phyloP scores from a whole-genome alignment of 2,888 invertebrate genomes.

The Lycia hirtaria region DNA sequence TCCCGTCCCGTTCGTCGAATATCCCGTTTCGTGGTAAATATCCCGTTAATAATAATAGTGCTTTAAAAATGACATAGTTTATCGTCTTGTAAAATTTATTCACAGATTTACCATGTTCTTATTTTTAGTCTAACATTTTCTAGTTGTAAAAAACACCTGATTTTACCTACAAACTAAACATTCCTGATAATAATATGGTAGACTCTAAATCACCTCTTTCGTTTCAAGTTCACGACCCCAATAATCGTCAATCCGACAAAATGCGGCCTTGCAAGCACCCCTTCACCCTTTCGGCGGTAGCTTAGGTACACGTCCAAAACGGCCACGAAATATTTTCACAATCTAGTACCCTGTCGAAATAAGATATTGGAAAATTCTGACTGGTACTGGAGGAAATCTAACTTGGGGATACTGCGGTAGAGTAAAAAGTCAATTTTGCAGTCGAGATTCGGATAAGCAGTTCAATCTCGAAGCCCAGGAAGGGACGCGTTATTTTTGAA shows the following conservation, averaged over 20 bases:
- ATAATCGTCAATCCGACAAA: conserved; percentile 64
- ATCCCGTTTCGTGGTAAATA: no score
- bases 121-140: no score
- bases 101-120: no score
- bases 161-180: conserved; percentile 47
- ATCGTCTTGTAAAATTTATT: no score
- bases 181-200: conserved; percentile 46
- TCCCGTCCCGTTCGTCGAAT: no score
- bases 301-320: conserved; percentile 21
- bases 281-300: conserved; percentile 61
- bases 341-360: conserved; percentile 14
- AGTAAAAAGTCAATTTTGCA: conserved; percentile 15
- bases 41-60: no score
- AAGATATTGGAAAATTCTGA: background rate
- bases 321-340: conserved; percentile 14
- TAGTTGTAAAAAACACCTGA: conserved; percentile 1
- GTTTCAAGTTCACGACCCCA: conserved; percentile 58
- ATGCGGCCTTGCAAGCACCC: conserved; percentile 65
- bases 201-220: conserved; percentile 54
- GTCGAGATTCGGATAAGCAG: conserved; percentile 51
- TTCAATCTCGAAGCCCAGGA: conserved; percentile 62
- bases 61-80: no score
- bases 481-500: conserved; percentile 66
- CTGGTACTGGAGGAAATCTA: background rate
- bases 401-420: background rate